Evolutionary conservation across 2,113 vertebrate genomes (phyloP).

Genomic region (Equus quagga): DNA sequence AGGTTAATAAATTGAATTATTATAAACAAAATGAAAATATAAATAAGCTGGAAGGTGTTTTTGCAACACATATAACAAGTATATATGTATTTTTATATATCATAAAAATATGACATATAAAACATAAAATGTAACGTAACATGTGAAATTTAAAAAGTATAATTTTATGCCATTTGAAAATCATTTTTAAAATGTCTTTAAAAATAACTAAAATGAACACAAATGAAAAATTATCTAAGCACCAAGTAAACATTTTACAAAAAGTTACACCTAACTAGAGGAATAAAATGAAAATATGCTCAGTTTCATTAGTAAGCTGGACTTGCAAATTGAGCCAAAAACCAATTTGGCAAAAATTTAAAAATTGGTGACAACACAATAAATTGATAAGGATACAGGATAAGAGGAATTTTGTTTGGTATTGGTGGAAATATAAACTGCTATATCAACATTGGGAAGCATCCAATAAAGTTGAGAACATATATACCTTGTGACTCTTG

Average conservation of each 20-base stretch:
- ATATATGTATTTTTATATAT: neutral
- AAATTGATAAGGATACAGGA: neutral
- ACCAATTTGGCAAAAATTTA: neutral
- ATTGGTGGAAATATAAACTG: neutral
- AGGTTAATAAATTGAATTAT: neutral
- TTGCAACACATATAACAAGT: neutral
- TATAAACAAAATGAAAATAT: neutral
- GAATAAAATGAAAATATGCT: neutral
- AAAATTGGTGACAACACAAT: neutral
- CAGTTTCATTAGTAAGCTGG: neutral
- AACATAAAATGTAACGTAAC: neutral
- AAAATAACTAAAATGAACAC: neutral
- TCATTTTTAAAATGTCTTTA: neutral
- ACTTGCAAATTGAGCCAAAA: neutral
- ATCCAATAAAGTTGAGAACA: neutral
- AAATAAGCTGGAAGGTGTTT: neutral
- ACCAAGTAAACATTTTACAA: neutral
- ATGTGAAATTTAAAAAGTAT: neutral
- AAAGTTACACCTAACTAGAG: neutral
- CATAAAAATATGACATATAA: neutral
- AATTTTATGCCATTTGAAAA: neutral
- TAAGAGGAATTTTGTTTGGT: neutral
- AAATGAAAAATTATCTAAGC: neutral
- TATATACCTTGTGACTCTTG: neutral
- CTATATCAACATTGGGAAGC: neutral